Evolutionary conservation across 2,113 vertebrate genomes (phyloP), one percentile per base, ranked within the genome.

Genomic region (Plestiodon gilberti): DNA sequence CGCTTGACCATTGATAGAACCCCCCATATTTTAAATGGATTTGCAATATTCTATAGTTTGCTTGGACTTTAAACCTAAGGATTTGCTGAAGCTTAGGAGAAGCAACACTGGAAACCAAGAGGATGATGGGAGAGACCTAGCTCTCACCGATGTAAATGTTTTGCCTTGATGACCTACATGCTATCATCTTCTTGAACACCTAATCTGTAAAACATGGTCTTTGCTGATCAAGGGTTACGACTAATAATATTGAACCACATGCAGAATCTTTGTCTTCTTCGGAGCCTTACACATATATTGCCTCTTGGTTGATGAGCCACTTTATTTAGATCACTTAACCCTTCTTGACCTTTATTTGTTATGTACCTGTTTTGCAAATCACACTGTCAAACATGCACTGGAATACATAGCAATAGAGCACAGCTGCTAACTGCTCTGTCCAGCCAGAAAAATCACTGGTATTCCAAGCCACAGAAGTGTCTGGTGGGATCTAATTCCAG

Each of bases 261-360:
- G n/a, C 20, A 59, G 8, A 33, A 18, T n/a, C 28, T 67, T 25
- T 28, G 11, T 35, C 8, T 14, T 38, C 55, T 62, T 78, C 38
- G 33, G 20, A n/a, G 35, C 6, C 25, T 43, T 5, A 3, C 38
- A 43, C 25, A 9, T 52, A 1, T 15, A 82, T 61, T 30, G 15
- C 3, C 14, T 73, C 18, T 25, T 52, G 2, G 28, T 69, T 67
- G 9, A 18, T 61, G 57, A 78, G 43, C 23, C 62, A 69, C 33
- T 78, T 33, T 18, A 78, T 57, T 59, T 25, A 55, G 33, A 40
- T n/a, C 10, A n/a, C 52, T 69, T 40, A n/a, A 57, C 17, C 5
- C 57, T 59, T 8, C 78, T 83, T 82, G n/a, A 83, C 64, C 38
- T 83, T 83, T 62, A 30, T 43, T 77, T 83, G n/a, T 83, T 61